Evolutionary conservation across 2,113 vertebrate genomes (phyloP).

Genomic region (Colinus virginianus): DNA sequence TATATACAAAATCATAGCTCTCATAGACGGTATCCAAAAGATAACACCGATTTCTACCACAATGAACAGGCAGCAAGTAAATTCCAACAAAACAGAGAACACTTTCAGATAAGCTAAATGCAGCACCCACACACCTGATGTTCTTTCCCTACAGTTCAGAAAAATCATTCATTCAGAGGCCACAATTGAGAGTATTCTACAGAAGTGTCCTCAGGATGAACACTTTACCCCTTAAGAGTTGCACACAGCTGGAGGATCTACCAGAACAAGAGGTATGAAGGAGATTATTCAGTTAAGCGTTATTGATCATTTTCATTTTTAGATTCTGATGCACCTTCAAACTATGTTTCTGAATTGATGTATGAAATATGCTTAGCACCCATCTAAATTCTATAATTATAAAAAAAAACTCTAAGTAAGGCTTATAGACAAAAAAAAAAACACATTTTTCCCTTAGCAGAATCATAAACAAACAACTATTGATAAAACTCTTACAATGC

Average conservation of each 20-base stretch:
- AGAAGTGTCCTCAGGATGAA: neutral
- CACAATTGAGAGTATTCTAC: neutral
- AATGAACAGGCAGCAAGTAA: neutral
- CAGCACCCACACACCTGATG: neutral
- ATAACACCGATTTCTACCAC: neutral
- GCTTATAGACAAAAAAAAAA: neutral
- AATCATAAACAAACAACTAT: neutral
- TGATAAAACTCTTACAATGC: neutral
- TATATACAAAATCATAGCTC: neutral
- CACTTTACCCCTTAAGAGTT: rapidly evolving
- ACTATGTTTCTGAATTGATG: neutral
- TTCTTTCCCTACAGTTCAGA: neutral
- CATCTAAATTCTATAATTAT: neutral
- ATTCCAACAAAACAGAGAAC: neutral
- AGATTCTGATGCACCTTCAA: neutral
- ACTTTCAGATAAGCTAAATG: neutral
- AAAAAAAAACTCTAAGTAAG: neutral
- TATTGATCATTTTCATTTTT: neutral
- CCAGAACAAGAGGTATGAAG: neutral
- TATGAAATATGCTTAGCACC: neutral
- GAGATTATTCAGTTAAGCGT: neutral
- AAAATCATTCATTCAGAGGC: neutral
- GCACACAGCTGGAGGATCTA: neutral
- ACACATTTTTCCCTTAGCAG: neutral
- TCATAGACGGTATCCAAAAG: neutral